Percentiles rank a stretch among this genome's conserved stretches.
These are phyloP conservation scores for zebrafish (Danio rerio) DNA, from an alignment of 2,113 vertebrate species.

Conservation along the genomic window GRCz12tu NC_133197.1:26780501-26781000, in stretches of 20 bases:
- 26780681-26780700: neutral
- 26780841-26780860: conserved; percentile 3
- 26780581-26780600: too few relatives aligned
- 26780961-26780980: neutral
- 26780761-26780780: neutral
- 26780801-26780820: neutral
- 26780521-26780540: too few relatives aligned
- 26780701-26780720: neutral
- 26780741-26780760: neutral
- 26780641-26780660: too few relatives aligned
- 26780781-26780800: neutral
- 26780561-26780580: too few relatives aligned
- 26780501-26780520: too few relatives aligned
- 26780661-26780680: too few relatives aligned
- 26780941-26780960: neutral
- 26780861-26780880: neutral
- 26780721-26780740: conserved; percentile 12
- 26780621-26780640: too few relatives aligned
- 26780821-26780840: conserved; percentile 10
- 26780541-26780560: too few relatives aligned
- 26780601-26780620: too few relatives aligned
- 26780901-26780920: too few relatives aligned
- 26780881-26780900: neutral
- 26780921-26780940: neutral
- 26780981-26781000: too few relatives aligned